Base-by-base conservation (phyloP, 2,888 invertebrate genomes). In the Sicus ferrugineus region DNA sequence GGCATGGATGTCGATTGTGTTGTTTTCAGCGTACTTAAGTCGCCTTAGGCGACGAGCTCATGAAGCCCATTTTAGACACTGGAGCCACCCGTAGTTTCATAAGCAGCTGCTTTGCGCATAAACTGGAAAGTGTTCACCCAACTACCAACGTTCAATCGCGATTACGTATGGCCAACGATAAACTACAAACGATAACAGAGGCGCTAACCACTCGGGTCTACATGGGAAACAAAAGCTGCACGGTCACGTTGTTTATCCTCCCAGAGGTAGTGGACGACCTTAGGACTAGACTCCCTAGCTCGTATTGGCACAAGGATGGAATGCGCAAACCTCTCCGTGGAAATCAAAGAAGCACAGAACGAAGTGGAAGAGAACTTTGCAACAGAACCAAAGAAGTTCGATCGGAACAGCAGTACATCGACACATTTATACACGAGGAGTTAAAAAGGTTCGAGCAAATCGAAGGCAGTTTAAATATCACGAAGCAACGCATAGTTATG, bases 401-500 rank as follows among this genome's bases (percentile, higher is more conserved):
- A n/a, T 46, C 46, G 6, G 9, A 46, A 16, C 46, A 46, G 9
- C n/a, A 46, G 19, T 19, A 19, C 46, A 46, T 46, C 9, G 46
- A 5, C n/a, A 28, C 2, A 3, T 56, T 56, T 28, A 23, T 56
- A 11, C 1, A 4, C 2, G 28, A 56, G 30, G 56, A 56, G 4
- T 30, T 56, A 4, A 9, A 26, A 1, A 56, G 28, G 28, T 56
- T 56, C 16, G 56, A 23, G 5, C n/a, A 63, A 0, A 2, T 69
- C 2, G 21, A 56, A 6, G 58, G 68, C 2, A 11, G 42, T 1
- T 58, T 56, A 0, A 30, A 30, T 1, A 56, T 50, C 3, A 48
- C 68, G 0, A 23, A 30, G 2, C 64, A 64, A 2, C 42, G 23
- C 14, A 68, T 63, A 11, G 30, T 63, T 2, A 63, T 68, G 63